Percentiles rank a stretch among this genome's conserved stretches.
phyloP scores from a whole-genome alignment of 2,797 vertebrate species.

The Chelmon rostratus region DNA sequence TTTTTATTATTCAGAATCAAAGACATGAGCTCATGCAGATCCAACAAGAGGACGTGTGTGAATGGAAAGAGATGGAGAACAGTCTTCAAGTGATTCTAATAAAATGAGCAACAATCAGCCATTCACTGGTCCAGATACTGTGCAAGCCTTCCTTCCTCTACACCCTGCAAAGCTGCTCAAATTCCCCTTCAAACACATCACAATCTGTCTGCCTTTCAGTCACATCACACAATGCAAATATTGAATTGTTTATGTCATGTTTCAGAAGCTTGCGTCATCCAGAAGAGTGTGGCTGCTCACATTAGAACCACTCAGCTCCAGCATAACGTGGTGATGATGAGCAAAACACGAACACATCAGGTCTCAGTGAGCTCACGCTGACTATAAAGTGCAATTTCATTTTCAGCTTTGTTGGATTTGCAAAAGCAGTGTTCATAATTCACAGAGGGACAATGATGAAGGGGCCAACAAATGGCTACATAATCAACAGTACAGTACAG shows the following conservation, averaged over 20 bases:
- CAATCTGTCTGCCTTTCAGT: slow-evolving; percentile 20
- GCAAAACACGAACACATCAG: slow-evolving; percentile 36
- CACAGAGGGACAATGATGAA: slow-evolving; percentile 47
- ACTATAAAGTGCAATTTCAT: slow-evolving; percentile 76
- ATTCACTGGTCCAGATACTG: slow-evolving; percentile 28
- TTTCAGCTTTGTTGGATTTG: slow-evolving; percentile 73
- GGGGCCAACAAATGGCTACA: slow-evolving; percentile 39
- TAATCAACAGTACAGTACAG: slow-evolving; percentile 55
- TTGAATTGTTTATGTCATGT: neutral
- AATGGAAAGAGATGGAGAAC: slow-evolving; percentile 50
- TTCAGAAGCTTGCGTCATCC: slow-evolving; percentile 12
- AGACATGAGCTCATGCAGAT: slow-evolving; percentile 77
- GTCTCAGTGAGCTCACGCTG: slow-evolving; percentile 48
- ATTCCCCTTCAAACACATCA: slow-evolving; percentile 9
- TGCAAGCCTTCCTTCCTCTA: neutral
- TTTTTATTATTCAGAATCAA: slow-evolving; percentile 80
- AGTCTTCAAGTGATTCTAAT: slow-evolving; percentile 55
- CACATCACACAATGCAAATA: slow-evolving; percentile 19
- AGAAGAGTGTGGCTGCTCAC: neutral
- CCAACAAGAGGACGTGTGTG: slow-evolving; percentile 70
- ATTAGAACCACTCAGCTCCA: slow-evolving; percentile 29
- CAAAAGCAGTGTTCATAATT: slow-evolving; percentile 61
- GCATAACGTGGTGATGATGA: slow-evolving; percentile 10
- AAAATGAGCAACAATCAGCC: slow-evolving; percentile 26
- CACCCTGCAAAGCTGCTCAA: slow-evolving; percentile 1